Percentiles rank a stretch among this genome's conserved stretches.
Evolutionary conservation across 2,888 invertebrate genomes (phyloP).

Genomic region (Teinopalpus imperialis): DNA sequence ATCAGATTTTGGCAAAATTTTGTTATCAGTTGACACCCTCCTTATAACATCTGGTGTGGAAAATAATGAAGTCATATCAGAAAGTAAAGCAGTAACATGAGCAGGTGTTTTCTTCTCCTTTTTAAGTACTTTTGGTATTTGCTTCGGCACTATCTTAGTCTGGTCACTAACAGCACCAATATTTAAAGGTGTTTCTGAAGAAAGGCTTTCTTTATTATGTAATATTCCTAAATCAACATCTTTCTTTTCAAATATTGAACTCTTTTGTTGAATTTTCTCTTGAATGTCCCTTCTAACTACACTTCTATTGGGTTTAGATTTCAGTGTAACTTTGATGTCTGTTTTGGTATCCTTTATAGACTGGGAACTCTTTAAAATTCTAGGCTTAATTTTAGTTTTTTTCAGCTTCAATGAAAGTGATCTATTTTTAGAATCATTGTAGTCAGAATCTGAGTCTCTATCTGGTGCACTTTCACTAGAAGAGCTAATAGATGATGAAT

Average conservation of each 20-base stretch:
- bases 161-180: constrained; percentile 42
- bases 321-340: constrained; percentile 56
- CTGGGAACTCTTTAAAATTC: constrained; percentile 57
- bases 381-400: constrained; percentile 61
- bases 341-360: constrained; percentile 48
- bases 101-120: constrained; percentile 83
- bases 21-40: constrained; percentile 82
- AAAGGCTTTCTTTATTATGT: constrained; percentile 45
- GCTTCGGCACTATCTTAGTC: constrained; percentile 70
- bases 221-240: constrained; percentile 44
- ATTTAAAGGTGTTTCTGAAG: constrained; percentile 41
- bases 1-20: constrained; percentile 69
- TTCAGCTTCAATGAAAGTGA: constrained; percentile 51
- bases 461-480: constrained; percentile 82
- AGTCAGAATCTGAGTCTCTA: constrained; percentile 84
- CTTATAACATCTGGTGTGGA: constrained; percentile 90
- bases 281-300: constrained; percentile 58
- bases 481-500: constrained; percentile 73
- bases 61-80: constrained; percentile 87
- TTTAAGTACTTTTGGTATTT: constrained; percentile 55
- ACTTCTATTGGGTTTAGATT: constrained; percentile 54
- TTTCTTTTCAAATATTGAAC: constrained; percentile 47
- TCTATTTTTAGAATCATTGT: constrained; percentile 73
- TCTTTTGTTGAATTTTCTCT: constrained; percentile 59
- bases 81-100: constrained; percentile 76